Evolutionary conservation across 2,888 invertebrate species (phyloP).

Genomic region (Oxytorus armatus): DNA sequence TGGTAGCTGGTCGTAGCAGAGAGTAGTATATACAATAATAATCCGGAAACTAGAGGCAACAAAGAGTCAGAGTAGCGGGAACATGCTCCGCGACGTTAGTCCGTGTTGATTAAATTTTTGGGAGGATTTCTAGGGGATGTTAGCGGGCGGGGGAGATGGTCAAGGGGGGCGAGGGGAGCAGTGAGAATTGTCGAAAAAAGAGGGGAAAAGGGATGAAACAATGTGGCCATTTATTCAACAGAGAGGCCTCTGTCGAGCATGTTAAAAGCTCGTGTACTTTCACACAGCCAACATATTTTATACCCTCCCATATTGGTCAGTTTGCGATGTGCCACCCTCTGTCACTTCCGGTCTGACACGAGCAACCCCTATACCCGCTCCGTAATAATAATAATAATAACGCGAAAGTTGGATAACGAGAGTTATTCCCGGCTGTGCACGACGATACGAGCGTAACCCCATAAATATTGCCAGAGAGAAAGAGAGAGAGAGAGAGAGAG

Average conservation of each 20-base stretch:
- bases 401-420: slow-evolving; percentile 50
- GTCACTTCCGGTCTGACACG: slow-evolving; percentile 53
- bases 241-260: slow-evolving; percentile 29
- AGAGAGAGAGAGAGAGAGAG: not conserved
- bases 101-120: slow-evolving; percentile 67
- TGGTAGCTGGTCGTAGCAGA: slow-evolving; percentile 48
- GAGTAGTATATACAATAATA: no score
- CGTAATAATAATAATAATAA: slow-evolving; percentile 41
- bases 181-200: no score
- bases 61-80: not conserved
- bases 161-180: no score
- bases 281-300: slow-evolving; percentile 9
- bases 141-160: no score
- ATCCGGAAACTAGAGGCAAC: no score
- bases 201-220: slow-evolving; percentile 42
- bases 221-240: slow-evolving; percentile 51
- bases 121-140: slow-evolving; percentile 14
- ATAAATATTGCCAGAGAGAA: slow-evolving; percentile 42
- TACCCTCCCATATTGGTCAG: slow-evolving; percentile 14
- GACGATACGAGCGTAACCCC: slow-evolving; percentile 40
- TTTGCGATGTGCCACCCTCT: slow-evolving; percentile 23
- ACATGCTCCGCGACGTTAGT: slow-evolving; percentile 6
- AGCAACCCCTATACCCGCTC: slow-evolving; percentile 2
- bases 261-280: slow-evolving; percentile 52
- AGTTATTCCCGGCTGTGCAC: slow-evolving; percentile 14